These are phyloP conservation scores for Drosophila lacertosa DNA, from an alignment of 1,140 invertebrate species.

Conservation along the genomic window DNA sequence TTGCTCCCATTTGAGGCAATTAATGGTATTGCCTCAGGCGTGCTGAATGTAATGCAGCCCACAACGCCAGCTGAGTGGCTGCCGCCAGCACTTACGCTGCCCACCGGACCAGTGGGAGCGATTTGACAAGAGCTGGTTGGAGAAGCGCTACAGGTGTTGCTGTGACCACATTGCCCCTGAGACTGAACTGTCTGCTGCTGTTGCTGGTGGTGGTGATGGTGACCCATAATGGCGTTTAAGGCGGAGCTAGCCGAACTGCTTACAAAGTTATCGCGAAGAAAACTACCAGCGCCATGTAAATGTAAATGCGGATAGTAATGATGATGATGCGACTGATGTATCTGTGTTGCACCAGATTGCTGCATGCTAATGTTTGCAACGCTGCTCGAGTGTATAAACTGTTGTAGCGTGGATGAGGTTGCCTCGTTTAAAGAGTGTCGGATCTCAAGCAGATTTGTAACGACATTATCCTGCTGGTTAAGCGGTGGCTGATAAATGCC, in stretches of 20 bases:
- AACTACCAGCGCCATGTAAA: conserved; percentile 77
- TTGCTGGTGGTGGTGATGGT: conserved; percentile 57
- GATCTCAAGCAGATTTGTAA: conserved; percentile 79
- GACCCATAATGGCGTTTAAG: conserved; percentile 77
- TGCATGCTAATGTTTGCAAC: conserved; percentile 58
- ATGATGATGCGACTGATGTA: conserved; percentile 47
- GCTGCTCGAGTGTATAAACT: conserved; percentile 74
- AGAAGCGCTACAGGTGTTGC: conserved; percentile 46
- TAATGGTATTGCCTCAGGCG: conserved; percentile 35
- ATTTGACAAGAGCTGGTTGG: conserved; percentile 43
- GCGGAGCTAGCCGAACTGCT: conserved; percentile 79
- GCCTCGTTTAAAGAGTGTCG: conserved; percentile 79
- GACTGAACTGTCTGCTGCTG: conserved; percentile 31
- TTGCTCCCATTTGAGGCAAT: conserved; percentile 33
- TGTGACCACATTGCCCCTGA: conserved; percentile 35
- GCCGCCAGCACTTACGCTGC: conserved; percentile 66
- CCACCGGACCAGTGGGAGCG: conserved; percentile 32
- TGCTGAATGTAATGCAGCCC: conserved; percentile 71
- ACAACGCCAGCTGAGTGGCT: conserved; percentile 78
- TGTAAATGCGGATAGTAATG: conserved; percentile 77
- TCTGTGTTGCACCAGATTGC: conserved; percentile 15
- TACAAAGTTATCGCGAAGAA: conserved; percentile 79
- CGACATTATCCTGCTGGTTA: conserved; percentile 61
- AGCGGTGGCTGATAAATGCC: conserved; percentile 73
- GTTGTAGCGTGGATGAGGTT: conserved; percentile 71